Percentiles rank a stretch among this genome's conserved stretches.
These are phyloP conservation scores for Tubiluchus corallicola DNA, from an alignment of 2,888 invertebrate genomes.

Conservation along the genomic window DNA sequence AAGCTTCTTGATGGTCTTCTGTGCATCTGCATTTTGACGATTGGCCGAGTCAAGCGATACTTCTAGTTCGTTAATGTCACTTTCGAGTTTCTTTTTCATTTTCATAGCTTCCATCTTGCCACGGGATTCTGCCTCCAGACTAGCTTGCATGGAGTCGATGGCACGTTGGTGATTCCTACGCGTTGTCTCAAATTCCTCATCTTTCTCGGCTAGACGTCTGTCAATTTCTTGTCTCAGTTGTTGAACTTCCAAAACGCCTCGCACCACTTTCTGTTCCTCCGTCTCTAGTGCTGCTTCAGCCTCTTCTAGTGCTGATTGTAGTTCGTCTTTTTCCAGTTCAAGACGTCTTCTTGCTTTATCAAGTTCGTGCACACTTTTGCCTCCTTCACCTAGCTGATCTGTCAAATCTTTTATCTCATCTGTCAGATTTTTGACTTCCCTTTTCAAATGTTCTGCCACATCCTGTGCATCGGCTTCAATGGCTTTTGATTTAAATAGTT, in stretches of 20 bases:
- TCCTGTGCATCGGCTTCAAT: constrained; percentile 94
- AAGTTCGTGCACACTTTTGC: constrained; percentile 96
- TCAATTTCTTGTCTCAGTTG: constrained; percentile 99
- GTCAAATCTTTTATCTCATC: constrained; percentile 99
- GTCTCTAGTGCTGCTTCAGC: constrained; percentile 98
- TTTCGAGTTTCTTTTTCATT: constrained; percentile 99
- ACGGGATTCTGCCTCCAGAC: constrained; percentile 96
- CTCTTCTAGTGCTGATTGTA: constrained; percentile 96
- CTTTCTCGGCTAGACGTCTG: constrained; percentile 98
- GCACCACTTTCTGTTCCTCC: constrained; percentile 88
- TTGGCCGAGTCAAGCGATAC: constrained; percentile 97
- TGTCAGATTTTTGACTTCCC: constrained; percentile 93
- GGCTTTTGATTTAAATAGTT: constrained; percentile 92
- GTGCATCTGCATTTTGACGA: constrained; percentile 42
- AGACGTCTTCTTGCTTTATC: constrained; percentile 96
- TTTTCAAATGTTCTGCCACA: constrained; percentile 88
- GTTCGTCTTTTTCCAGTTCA: constrained; percentile 98
- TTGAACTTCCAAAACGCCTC: constrained; percentile 90
- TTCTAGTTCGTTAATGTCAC: constrained; percentile 98
- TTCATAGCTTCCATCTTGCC: constrained; percentile 98
- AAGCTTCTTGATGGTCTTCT: constrained; percentile 18
- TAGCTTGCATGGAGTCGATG: constrained; percentile 98
- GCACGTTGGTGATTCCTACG: constrained; percentile 97
- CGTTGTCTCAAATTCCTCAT: constrained; percentile 99
- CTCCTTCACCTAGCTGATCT: constrained; percentile 98